Evolutionary conservation across 2,888 invertebrate species (phyloP).

Genomic region (Melolontha melolontha): DNA sequence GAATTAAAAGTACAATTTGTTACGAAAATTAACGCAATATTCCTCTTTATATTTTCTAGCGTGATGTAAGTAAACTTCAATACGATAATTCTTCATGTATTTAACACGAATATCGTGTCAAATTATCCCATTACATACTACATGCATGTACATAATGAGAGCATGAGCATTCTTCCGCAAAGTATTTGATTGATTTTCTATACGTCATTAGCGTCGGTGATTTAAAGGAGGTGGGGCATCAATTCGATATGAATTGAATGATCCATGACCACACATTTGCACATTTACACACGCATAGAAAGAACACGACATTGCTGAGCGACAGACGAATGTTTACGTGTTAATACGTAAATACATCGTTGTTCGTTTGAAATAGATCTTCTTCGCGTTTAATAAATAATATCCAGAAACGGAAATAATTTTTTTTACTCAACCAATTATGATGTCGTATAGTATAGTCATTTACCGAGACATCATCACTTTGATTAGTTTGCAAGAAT

Average conservation of each 20-base stretch:
- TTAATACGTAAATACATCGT: no score
- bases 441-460: no score
- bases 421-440: no score
- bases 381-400: no score
- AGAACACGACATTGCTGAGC: no score
- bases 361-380: no score
- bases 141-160: constrained; percentile 11
- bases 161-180: constrained; percentile 11
- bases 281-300: not conserved
- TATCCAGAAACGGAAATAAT: no score
- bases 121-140: constrained; percentile 19
- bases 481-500: no score
- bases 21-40: no score
- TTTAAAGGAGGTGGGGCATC: constrained; percentile 14
- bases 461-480: no score
- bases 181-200: constrained; percentile 40
- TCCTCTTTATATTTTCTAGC: not conserved
- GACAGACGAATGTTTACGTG: no score
- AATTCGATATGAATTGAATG: constrained; percentile 37
- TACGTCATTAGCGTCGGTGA: constrained; percentile 23
- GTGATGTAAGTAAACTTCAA: constrained; percentile 1
- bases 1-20: no score
- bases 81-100: constrained; percentile 10
- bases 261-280: constrained; percentile 48
- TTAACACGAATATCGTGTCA: constrained; percentile 23